These are phyloP conservation scores for Piezodorus guildinii DNA, from an alignment of 1,140 invertebrate species.

Conservation along the genomic window DNA sequence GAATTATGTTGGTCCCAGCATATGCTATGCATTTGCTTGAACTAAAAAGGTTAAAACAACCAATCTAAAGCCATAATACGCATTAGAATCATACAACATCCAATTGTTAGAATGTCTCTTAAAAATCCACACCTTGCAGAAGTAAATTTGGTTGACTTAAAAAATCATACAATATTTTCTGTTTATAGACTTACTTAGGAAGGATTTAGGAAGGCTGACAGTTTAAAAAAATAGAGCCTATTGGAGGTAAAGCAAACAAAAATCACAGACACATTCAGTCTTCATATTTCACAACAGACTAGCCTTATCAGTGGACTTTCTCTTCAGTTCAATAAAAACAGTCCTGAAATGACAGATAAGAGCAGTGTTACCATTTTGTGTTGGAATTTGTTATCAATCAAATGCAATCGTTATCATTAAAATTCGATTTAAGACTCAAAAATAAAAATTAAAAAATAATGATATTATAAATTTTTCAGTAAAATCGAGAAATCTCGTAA, in stretches of 20 bases:
- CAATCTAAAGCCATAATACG: background rate
- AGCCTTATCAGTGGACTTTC: conserved; percentile 9
- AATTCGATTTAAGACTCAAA: too few relatives aligned
- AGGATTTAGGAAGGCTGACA: background rate
- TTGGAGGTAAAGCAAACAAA: background rate
- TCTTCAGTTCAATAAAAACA: conserved; percentile 1
- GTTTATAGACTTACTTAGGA: background rate
- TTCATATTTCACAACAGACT: background rate
- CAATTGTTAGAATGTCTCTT: too few relatives aligned
- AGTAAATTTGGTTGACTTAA: background rate
- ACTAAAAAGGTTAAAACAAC: background rate
- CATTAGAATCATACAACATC: background rate
- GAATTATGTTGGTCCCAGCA: background rate
- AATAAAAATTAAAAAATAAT: too few relatives aligned
- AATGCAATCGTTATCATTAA: too few relatives aligned
- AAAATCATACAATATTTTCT: background rate
- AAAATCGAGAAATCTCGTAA: too few relatives aligned
- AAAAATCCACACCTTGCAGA: too few relatives aligned
- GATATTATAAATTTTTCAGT: too few relatives aligned
- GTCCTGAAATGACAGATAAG: conserved; percentile 1
- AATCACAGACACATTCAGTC: background rate
- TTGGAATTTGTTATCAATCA: too few relatives aligned
- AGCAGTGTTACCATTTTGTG: background rate
- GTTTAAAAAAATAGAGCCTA: background rate
- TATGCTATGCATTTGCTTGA: background rate